Evolutionary conservation across 2,888 invertebrate genomes (phyloP), one percentile per base, ranked within the genome.

Genomic region (Ceriagrion tenellum): DNA sequence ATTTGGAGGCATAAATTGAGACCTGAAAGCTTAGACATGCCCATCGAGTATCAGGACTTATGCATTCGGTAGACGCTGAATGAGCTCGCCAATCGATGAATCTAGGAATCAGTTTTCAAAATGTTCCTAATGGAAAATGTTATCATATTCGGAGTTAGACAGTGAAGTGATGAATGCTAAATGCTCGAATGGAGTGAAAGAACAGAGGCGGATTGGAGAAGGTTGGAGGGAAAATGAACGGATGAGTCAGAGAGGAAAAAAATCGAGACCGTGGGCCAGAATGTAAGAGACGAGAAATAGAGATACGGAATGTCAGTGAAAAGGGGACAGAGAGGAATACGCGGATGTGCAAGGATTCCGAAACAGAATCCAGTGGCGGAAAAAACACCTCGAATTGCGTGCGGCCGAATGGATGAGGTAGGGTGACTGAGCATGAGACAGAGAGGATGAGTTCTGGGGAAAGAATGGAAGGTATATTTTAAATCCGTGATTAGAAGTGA

Each of bases 81-180:
- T 35, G 30, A 81, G 81, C 10, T 12, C 35, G 35, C 6, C 26
- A 81, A 35, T 30, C 81, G 81, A 81, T 35, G 18, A 13, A 81
- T 12, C 81, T 81, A 81, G 81, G 81, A 81, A 81, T 81, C 81
- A 81, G 81, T 81, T 81, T 81, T 81, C 81, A 81, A 81, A n/a
- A 35, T 81, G 35, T 81, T 81, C 81, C 81, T 81, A 81, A 81
- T 81, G 81, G 81, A 81, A 81, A 81, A 30, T 16, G 30, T 35
- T 81, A 81, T 81, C 81, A 81, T 81, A 81, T 81, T 35, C 81
- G 81, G 81, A 81, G 30, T 81, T 81, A 35, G 81, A 35, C 30
- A 18, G 35, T 35, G 81, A 35, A 16, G 35, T 81, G 81, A 81
- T 81, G 81, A 35, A 81, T 81, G 30, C 81, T 30, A 35, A 81